These are phyloP conservation scores for Rhabditoides inermis DNA, from an alignment of 2,888 invertebrate species.

Conservation along the genomic window DNA sequence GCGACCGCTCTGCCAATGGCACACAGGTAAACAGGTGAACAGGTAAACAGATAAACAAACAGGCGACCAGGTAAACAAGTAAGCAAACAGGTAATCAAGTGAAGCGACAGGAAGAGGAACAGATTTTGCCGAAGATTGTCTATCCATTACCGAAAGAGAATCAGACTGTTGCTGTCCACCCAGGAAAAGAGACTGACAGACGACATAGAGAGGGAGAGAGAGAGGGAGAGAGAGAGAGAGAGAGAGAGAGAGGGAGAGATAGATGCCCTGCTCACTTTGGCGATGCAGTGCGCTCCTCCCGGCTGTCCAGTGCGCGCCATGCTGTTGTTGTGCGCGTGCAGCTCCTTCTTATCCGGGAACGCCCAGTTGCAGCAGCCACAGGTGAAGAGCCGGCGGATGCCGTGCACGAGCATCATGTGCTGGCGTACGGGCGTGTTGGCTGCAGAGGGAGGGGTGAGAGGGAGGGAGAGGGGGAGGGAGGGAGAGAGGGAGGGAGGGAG, in stretches of 20 bases:
- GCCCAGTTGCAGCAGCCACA: conserved; percentile 42
- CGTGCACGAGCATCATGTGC: conserved; percentile 24
- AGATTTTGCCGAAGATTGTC: too few relatives aligned
- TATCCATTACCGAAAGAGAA: too few relatives aligned
- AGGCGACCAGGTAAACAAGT: too few relatives aligned
- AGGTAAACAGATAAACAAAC: too few relatives aligned
- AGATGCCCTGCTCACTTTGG: conserved; percentile 5
- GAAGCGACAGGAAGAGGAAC: too few relatives aligned
- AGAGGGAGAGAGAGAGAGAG: not conserved
- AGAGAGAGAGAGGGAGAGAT: too few relatives aligned
- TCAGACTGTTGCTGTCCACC: too few relatives aligned
- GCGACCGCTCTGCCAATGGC: too few relatives aligned
- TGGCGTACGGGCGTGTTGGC: conserved; percentile 30
- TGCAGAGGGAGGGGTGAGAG: conserved; percentile 8
- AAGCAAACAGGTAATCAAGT: too few relatives aligned
- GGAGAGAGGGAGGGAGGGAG: not conserved
- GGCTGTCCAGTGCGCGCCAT: conserved; percentile 26
- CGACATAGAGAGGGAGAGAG: not conserved
- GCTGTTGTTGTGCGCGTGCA: conserved; percentile 12
- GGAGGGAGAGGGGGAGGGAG: not conserved
- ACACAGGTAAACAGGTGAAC: too few relatives aligned
- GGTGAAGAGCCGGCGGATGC: conserved; percentile 26
- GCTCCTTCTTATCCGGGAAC: conserved; percentile 33
- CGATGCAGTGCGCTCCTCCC: conserved; percentile 21
- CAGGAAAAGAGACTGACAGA: not conserved